A percentile compares a stretch with the other conserved stretches of the same genome.
phyloP scores from a whole-genome alignment of 2,797 vertebrate species.

The Tiaroga cobitis region DNA sequence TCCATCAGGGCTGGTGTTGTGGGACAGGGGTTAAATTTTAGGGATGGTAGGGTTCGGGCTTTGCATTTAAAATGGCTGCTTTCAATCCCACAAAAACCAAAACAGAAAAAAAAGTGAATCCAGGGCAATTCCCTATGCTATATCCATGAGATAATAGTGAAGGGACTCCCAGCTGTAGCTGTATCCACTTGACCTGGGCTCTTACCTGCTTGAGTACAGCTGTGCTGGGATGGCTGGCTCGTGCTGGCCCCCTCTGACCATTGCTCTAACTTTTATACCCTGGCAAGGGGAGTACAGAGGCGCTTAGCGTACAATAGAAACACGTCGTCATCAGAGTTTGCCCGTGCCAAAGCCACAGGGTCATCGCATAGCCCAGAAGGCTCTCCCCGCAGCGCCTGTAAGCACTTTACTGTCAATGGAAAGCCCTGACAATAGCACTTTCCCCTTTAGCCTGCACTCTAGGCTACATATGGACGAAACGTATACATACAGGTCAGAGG shows the following conservation, averaged over 20 bases:
- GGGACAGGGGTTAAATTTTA: constrained; percentile 19
- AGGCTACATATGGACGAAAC: constrained; percentile 60
- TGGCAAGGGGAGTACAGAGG: constrained; percentile 84
- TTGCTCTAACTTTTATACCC: constrained; percentile 87
- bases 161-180: constrained; percentile 10
- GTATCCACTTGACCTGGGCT: constrained; percentile 57
- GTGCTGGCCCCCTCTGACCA: constrained; percentile 69
- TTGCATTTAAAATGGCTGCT: constrained; percentile 4
- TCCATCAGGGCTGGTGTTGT: background rate
- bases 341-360: constrained; percentile 73
- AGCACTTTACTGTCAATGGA: constrained; percentile 87
- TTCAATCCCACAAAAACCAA: background rate
- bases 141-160: constrained; percentile 19
- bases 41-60: constrained; percentile 5
- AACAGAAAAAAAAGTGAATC: background rate
- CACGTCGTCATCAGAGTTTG: constrained; percentile 85
- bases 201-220: constrained; percentile 90
- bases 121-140: background rate
- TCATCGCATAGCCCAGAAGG: constrained; percentile 79
- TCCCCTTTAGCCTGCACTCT: constrained; percentile 51
- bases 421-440: constrained; percentile 78
- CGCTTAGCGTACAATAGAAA: constrained; percentile 83
- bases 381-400: constrained; percentile 77
- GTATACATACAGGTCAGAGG: constrained; percentile 68
- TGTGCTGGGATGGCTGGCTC: constrained; percentile 79